Base-by-base conservation (phyloP, 2,113 vertebrate genomes). In the Mugil cephalus region DNA sequence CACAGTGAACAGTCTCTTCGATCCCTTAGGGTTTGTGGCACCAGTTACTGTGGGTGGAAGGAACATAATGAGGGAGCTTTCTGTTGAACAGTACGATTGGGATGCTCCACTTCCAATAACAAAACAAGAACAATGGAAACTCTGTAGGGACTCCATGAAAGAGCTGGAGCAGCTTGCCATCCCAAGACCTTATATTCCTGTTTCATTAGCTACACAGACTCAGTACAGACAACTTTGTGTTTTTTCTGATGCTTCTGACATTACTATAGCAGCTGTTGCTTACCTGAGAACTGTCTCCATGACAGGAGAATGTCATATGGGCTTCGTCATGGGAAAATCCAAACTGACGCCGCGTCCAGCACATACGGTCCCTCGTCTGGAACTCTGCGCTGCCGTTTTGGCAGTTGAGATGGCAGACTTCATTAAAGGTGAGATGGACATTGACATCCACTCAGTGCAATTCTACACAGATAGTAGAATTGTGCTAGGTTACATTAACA, bases 81-180 rank as follows among this genome's bases (percentile, higher is more conserved):
- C 40, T 24, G 8, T 38, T 17, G 45, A 59, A 46, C 19, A 70
- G 24, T 70, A 60, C 34, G 58, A 50, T 7, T 70, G 68, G 54
- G 68, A 62, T 61, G 36, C 21, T 15, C 40, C 42, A 7, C 38
- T 71, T 10, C 35, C 38, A 11, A 4, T 7, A n/a, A 10, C 34
- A 15, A 48, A 42, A 58, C 45, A 63, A 8, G 43, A 39, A 10
- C 67, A 69, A 8, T 59, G 35, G 67, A 9, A 13, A 19, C 54
- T 59, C 14, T 59, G 35, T 54, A 58, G 10, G 48, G 35, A 48
- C 10, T 17, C 45, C 9, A 17, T 60, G 46, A 18, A 43, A 61
- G 68, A 51, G 14, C 8, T 53, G 6, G 56, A 35, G 1, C 55
- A 34, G 10, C 15, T 43, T 1, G 9, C 53, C 8, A 52, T 71